These are phyloP conservation scores for Ruditapes philippinarum DNA, from an alignment of 1,140 invertebrate genomes.

Conservation along the genomic window DNA sequence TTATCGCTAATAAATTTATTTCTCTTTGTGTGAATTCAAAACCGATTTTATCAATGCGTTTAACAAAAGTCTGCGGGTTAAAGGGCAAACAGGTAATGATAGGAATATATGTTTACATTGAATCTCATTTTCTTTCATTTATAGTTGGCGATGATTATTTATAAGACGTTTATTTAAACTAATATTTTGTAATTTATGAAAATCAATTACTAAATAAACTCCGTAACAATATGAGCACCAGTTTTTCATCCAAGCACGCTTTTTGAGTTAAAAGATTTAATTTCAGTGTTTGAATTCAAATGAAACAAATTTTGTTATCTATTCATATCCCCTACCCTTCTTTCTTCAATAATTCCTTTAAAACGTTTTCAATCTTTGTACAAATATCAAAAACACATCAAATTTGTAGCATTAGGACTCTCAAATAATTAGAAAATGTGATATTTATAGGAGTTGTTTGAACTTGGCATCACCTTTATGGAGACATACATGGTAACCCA, in stretches of 20 bases:
- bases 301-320: slow-evolving; percentile 56
- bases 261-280: slow-evolving; percentile 65
- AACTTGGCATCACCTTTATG: not conserved
- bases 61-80: slow-evolving; percentile 46
- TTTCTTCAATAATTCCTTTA: slow-evolving; percentile 52
- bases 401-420: not conserved
- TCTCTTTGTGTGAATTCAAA: slow-evolving; percentile 49
- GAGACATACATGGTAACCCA: too few species aligned
- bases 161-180: slow-evolving; percentile 47
- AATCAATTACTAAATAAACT: slow-evolving; percentile 65
- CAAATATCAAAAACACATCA: slow-evolving; percentile 32
- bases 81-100: slow-evolving; percentile 62
- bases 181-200: slow-evolving; percentile 68
- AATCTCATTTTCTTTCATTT: slow-evolving; percentile 50
- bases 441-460: not conserved
- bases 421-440: not conserved
- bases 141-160: not conserved
- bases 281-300: slow-evolving; percentile 42
- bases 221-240: slow-evolving; percentile 10
- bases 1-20: slow-evolving; percentile 58
- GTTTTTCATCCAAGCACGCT: slow-evolving; percentile 50
- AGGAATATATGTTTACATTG: slow-evolving; percentile 41
- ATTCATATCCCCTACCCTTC: slow-evolving; percentile 40
- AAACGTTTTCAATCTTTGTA: slow-evolving; percentile 41
- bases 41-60: slow-evolving; percentile 21